Conservation (phyloP, 2,113 vertebrate genomes). For the Lasiurus cinereus region DNA sequence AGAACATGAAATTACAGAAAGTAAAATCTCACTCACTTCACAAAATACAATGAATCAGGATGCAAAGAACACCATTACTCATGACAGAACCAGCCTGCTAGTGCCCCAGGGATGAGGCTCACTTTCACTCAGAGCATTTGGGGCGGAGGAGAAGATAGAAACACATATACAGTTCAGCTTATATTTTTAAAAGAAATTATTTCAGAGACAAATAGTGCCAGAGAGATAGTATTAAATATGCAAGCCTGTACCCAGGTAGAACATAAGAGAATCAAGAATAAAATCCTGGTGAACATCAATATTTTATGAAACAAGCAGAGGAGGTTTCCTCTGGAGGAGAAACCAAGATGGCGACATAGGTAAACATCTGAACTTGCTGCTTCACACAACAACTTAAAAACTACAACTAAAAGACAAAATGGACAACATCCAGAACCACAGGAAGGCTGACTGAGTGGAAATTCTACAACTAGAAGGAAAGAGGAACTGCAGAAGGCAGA, state of each 20-base stretch:
- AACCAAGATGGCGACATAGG: too few species aligned
- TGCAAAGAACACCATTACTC: neutral
- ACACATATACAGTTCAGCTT: neutral
- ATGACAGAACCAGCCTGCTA: neutral
- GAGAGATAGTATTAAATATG: neutral
- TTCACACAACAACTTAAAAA: too few species aligned
- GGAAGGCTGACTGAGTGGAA: too few species aligned
- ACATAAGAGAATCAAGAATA: neutral
- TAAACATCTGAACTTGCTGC: too few species aligned
- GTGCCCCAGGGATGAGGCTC: neutral
- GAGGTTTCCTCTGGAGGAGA: neutral
- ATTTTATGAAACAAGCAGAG: neutral
- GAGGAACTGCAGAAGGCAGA: too few species aligned
- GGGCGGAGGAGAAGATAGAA: neutral
- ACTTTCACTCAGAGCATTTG: neutral
- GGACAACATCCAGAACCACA: too few species aligned
- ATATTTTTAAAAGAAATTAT: neutral
- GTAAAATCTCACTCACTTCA: neutral
- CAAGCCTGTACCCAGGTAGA: neutral
- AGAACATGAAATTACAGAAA: neutral
- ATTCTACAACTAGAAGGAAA: too few species aligned
- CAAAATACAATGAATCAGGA: neutral
- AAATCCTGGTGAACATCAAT: neutral
- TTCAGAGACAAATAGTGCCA: neutral
- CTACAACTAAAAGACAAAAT: too few species aligned